Evolutionary conservation across 2,113 vertebrate genomes (phyloP).

Genomic region (Genyomyrus donnyi): DNA sequence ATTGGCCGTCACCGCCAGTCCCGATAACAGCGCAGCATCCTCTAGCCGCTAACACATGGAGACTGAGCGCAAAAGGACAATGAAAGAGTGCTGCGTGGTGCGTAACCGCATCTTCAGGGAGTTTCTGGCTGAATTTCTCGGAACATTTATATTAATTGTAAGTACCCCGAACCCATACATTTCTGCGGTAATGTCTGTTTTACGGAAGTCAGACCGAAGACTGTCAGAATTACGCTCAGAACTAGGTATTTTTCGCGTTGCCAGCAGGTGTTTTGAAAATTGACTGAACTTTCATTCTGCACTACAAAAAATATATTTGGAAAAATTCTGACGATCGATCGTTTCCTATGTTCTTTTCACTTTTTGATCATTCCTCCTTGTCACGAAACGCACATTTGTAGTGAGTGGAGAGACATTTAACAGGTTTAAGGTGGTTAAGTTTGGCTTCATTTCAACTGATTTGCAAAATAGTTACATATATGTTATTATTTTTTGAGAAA

Average conservation of each 20-base stretch:
- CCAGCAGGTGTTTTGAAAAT: conserved; percentile 3
- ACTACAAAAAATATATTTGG: conserved; percentile 9
- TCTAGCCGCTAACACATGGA: conserved; percentile 50
- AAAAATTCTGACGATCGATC: neutral
- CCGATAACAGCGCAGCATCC: conserved; percentile 39
- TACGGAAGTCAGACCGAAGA: conserved; percentile 25
- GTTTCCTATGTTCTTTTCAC: neutral
- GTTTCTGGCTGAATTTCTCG: conserved; percentile 85
- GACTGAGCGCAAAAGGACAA: conserved; percentile 50
- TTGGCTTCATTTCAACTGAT: neutral
- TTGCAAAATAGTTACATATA: neutral
- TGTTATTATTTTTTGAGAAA: neutral
- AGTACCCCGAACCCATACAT: conserved; percentile 62
- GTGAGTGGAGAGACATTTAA: neutral
- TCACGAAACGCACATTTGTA: neutral
- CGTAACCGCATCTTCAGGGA: conserved; percentile 75
- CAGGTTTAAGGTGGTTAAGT: neutral
- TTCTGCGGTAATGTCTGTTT: conserved; percentile 39
- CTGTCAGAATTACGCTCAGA: conserved; percentile 35
- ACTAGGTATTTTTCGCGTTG: neutral
- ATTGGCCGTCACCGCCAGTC: conserved; percentile 43
- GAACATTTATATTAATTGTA: conserved; percentile 86
- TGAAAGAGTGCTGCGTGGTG: conserved; percentile 70
- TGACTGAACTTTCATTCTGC: conserved; percentile 29
- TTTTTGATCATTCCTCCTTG: neutral